Percentiles rank a stretch among this genome's conserved stretches.
Conservation (phyloP, 2,797 vertebrate genomes). For the Chiloscyllium punctatum region DNA sequence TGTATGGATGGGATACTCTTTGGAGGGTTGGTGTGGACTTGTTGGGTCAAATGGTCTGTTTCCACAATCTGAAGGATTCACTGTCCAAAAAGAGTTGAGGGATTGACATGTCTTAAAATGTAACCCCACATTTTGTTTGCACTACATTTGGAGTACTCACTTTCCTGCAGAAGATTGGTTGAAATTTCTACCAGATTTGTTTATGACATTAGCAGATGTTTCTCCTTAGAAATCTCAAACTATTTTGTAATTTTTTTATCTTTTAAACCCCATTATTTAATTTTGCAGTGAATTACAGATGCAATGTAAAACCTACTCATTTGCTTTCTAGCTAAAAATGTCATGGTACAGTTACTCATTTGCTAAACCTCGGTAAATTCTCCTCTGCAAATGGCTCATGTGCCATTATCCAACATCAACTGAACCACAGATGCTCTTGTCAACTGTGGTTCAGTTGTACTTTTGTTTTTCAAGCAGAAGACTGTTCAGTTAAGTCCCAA, state of each 20-base stretch:
- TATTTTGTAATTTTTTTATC: not conserved
- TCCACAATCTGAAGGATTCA: not conserved
- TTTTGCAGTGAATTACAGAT: not conserved
- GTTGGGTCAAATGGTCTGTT: no score
- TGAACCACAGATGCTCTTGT: no score
- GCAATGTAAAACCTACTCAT: not conserved
- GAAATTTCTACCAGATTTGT: not conserved
- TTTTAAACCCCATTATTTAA: not conserved
- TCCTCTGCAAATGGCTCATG: not conserved
- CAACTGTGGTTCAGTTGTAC: not conserved
- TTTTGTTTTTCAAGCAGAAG: not conserved
- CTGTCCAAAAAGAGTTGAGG: not conserved
- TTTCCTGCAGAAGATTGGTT: not conserved
- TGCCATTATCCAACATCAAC: not conserved
- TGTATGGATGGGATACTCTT: no score
- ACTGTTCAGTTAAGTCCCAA: not conserved
- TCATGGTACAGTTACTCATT: not conserved
- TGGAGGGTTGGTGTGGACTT: no score
- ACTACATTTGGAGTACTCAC: not conserved
- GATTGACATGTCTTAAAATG: not conserved
- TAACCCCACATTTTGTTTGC: not conserved
- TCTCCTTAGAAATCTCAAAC: not conserved
- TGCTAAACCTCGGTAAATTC: not conserved
- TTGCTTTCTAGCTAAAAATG: not conserved
- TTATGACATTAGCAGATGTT: not conserved